These are phyloP conservation scores for Dasyornis broadbenti DNA, from an alignment of 2,113 vertebrate genomes.

Conservation along the genomic window DNA sequence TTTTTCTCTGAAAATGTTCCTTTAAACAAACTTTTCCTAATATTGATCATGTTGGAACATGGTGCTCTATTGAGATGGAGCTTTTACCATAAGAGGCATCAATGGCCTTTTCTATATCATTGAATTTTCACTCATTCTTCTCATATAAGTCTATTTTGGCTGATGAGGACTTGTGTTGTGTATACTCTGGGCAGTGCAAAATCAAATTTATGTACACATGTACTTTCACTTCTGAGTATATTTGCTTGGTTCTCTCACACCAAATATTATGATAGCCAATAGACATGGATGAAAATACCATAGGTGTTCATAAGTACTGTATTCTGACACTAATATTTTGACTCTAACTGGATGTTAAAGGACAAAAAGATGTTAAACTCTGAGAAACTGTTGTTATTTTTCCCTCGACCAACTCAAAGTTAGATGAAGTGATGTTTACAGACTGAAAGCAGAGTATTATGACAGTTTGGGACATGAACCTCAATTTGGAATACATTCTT, in stretches of 20 bases:
- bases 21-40: neutral
- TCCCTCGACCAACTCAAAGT: neutral
- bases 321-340: neutral
- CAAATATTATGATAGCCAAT: neutral
- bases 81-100: neutral
- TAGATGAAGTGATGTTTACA: neutral
- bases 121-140: neutral
- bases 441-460: neutral
- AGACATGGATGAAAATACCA: neutral
- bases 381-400: neutral
- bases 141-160: neutral
- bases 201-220: fast-evolving
- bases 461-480: neutral
- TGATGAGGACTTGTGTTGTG: neutral
- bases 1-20: neutral
- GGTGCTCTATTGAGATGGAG: fast-evolving
- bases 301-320: neutral
- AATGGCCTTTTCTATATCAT: neutral
- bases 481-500: neutral
- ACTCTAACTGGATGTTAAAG: neutral
- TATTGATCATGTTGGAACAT: neutral
- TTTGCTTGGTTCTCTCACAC: neutral
- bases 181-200: neutral
- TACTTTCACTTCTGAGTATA: neutral
- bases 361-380: neutral